phyloP scores from a whole-genome alignment of 1,140 invertebrate genomes.

The Neodiprion pinetum region DNA sequence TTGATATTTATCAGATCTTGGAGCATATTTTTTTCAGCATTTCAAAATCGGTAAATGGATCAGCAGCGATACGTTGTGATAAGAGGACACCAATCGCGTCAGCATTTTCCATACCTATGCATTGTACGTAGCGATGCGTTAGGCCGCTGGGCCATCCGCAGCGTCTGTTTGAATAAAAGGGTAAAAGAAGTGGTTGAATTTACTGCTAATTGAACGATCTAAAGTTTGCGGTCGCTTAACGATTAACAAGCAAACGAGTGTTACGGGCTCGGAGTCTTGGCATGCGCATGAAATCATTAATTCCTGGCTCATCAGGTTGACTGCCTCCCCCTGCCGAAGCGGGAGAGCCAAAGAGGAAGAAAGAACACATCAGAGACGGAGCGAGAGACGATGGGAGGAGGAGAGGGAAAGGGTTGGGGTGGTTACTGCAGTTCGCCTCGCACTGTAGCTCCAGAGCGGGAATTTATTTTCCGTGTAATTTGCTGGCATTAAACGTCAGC shows the following conservation, averaged over 20 bases:
- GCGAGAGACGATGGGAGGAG: constrained; percentile 22
- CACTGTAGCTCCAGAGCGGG: constrained; percentile 33
- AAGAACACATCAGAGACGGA: constrained; percentile 19
- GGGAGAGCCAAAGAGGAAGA: constrained; percentile 1
- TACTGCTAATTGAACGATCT: constrained; percentile 59
- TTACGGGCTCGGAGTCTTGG: constrained; percentile 25
- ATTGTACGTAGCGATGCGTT: no score
- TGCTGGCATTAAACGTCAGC: constrained; percentile 59
- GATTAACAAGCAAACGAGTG: constrained; percentile 43
- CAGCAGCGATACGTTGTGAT: no score
- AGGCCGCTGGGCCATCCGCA: background rate
- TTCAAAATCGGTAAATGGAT: no score
- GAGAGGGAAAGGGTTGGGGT: background rate
- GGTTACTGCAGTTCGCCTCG: constrained; percentile 15
- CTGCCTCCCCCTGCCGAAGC: background rate
- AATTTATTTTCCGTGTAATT: constrained; percentile 62
- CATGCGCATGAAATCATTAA: constrained; percentile 53
- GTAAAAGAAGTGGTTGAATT: constrained; percentile 38
- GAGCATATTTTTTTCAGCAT: background rate
- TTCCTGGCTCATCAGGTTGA: constrained; percentile 41
- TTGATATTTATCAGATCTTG: background rate
- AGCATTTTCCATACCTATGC: no score
- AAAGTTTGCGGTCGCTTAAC: constrained; percentile 47
- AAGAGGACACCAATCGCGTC: no score
- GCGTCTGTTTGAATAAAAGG: background rate